phyloP scores from a whole-genome alignment of 2,113 vertebrate species.

The Protobothrops flavoviridis region DNA sequence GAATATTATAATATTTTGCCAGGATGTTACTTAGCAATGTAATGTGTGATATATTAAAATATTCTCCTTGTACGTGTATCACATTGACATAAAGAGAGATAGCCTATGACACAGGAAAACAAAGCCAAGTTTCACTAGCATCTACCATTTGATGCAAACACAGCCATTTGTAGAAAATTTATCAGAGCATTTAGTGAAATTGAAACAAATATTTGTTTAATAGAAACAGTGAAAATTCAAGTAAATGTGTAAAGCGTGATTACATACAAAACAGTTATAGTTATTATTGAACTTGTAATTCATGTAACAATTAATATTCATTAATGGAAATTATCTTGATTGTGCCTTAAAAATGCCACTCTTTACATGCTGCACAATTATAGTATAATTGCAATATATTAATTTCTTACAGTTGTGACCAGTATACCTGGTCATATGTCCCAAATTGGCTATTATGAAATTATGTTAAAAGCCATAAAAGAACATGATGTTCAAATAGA shows the following conservation, averaged over 20 bases:
- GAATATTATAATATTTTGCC: background rate
- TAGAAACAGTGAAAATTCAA: background rate
- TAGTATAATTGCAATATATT: background rate
- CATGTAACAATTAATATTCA: background rate
- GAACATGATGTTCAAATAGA: background rate
- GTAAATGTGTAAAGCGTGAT: background rate
- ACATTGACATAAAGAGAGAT: background rate
- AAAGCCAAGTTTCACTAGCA: background rate
- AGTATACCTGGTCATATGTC: background rate
- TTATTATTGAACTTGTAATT: background rate
- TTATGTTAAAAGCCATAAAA: background rate
- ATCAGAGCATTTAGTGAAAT: background rate
- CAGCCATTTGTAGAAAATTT: background rate
- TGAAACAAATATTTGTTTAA: background rate
- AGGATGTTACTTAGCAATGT: background rate
- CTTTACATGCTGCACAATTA: background rate
- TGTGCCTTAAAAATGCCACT: conserved; percentile 16
- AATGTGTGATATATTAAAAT: background rate
- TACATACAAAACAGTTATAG: background rate
- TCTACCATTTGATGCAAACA: background rate
- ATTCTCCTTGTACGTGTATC: background rate
- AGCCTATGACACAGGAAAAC: background rate
- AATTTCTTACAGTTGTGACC: background rate
- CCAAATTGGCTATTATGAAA: background rate
- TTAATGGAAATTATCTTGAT: conserved; percentile 15